phyloP scores from a whole-genome alignment of 1,140 invertebrate species.

The Melanaphis sacchari region DNA sequence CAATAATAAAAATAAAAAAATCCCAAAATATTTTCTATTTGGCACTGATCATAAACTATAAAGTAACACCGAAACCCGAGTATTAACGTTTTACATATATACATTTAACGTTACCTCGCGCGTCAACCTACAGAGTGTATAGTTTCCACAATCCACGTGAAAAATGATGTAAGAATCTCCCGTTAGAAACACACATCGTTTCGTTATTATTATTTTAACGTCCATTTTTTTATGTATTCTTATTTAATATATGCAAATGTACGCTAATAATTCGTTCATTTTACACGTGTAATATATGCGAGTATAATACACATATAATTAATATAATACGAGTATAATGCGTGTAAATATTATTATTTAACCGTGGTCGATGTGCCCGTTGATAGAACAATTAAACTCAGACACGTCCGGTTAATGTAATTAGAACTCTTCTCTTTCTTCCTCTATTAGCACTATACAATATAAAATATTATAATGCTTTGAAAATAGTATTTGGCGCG shows the following conservation, averaged over 20 bases:
- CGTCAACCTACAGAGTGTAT: background rate
- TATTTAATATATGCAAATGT: slow-evolving; percentile 12
- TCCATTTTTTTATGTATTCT: background rate
- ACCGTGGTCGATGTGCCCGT: background rate
- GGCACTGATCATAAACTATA: slow-evolving; percentile 3
- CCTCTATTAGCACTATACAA: background rate
- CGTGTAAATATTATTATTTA: background rate
- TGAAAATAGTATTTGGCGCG: background rate
- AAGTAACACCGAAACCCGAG: background rate
- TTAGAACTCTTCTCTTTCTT: slow-evolving; percentile 16
- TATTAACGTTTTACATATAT: background rate
- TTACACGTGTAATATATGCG: background rate
- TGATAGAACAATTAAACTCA: slow-evolving; percentile 12
- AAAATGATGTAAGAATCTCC: background rate
- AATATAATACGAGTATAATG: background rate
- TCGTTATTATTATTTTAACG: background rate
- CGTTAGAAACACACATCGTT: background rate
- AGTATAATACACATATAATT: background rate
- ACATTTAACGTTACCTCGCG: background rate
- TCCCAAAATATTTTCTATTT: slow-evolving; percentile 14
- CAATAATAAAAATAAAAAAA: background rate
- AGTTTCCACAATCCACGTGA: background rate
- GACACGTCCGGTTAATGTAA: slow-evolving; percentile 23
- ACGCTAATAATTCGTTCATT: background rate
- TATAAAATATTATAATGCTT: background rate